Evolutionary conservation across 1,140 invertebrate genomes (phyloP), one percentile per base, ranked within the genome.

Genomic region (Camponotus floridanus): DNA sequence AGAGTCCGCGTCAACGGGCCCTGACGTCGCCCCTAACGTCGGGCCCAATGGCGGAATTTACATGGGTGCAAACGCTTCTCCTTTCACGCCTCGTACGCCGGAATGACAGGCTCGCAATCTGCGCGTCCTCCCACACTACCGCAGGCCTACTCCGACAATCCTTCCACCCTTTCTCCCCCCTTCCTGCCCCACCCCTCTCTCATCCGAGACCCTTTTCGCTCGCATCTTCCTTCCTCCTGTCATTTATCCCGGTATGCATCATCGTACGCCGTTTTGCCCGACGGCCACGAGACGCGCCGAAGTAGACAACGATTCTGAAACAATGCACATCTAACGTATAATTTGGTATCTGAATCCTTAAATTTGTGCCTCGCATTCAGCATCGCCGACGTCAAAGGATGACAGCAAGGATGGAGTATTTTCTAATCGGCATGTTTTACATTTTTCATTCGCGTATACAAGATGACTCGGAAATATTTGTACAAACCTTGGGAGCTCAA

Each of bases 21-120:
- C 74, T 42, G 88, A 89, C 74, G 81, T 6, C 36, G 83, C 88
- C 51, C 51, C 48, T 39, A 57, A 57, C 74, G 55, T 26, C 42
- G 51, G 68, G 71, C 61, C 42, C 78, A 64, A 85, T 90, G 87
- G 67, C 62, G 76, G 70, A 90, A 90, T 90, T 90, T 90, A 73
- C 88, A 89, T 90, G 79, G 79, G 74, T 55, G 79, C 81, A 67
- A 73, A 78, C 80, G 88, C 86, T 86, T 90, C 89, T 90, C 86
- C 89, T 90, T 90, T 90, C 89, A 90, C 89, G 86, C 88, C 89
- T 90, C 87, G 85, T 81, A 90, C 65, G 86, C 62, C 36, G 86
- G 81, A 87, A 90, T 83, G 89, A 90, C 89, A 90, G 88, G 80
- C 86, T 80, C 88, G 89, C 89, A 90, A 90, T 90, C 88, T 87